phyloP scores from a whole-genome alignment of 2,113 vertebrate genomes.

The Larimichthys crocea region DNA sequence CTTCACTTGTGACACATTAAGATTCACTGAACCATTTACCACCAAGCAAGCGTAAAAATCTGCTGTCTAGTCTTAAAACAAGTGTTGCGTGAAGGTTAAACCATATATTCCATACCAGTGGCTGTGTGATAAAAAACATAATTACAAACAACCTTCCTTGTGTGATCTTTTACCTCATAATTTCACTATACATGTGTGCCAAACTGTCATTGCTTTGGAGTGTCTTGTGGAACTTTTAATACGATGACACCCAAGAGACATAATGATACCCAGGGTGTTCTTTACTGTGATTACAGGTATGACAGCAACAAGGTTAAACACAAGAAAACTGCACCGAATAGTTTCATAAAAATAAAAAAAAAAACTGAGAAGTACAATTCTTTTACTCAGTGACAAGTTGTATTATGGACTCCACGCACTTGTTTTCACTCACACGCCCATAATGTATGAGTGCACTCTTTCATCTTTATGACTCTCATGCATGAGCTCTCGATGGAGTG shows the following conservation, averaged over 20 bases:
- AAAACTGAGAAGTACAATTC: not conserved
- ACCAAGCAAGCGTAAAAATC: constrained; percentile 36
- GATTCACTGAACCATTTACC: constrained; percentile 20
- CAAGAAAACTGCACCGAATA: constrained; percentile 24
- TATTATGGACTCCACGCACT: not conserved
- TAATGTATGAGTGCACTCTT: constrained; percentile 31
- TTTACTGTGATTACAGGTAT: constrained; percentile 37
- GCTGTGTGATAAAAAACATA: not conserved
- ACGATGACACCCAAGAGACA: constrained; percentile 36
- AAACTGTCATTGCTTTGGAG: constrained; percentile 16
- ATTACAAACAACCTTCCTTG: constrained; percentile 45
- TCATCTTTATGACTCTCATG: constrained; percentile 14
- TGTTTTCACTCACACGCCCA: constrained; percentile 4
- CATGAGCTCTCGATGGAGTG: constrained; percentile 24
- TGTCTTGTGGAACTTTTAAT: constrained; percentile 53
- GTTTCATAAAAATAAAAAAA: not conserved
- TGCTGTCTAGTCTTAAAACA: constrained; percentile 13
- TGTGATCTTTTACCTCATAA: constrained; percentile 14
- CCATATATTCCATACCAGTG: constrained; percentile 16
- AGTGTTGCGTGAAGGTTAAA: constrained; percentile 59
- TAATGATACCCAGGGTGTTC: constrained; percentile 30
- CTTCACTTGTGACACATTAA: constrained; percentile 44
- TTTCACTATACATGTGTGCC: constrained; percentile 27
- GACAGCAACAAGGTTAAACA: constrained; percentile 48
- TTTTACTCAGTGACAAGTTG: not conserved